These are phyloP conservation scores for Mastigias papua DNA, from an alignment of 30 jellyfish, hydroid and myxozoan species.

Conservation along the genomic window DNA sequence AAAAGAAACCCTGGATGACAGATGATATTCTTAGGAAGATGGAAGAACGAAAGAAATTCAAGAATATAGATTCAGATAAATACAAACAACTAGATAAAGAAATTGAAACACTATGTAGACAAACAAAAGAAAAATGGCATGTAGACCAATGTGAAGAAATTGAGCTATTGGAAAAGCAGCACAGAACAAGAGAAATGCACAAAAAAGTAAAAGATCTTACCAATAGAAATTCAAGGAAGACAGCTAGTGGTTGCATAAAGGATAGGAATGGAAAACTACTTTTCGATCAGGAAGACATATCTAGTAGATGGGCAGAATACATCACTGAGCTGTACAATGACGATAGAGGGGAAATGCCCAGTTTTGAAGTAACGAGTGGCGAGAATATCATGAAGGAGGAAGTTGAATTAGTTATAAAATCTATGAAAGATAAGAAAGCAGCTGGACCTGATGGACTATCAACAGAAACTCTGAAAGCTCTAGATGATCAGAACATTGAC, in stretches of 20 bases:
- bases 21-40: constrained; percentile 29
- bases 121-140: constrained; percentile 12
- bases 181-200: constrained; percentile 39
- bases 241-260: constrained; percentile 33
- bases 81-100: not conserved
- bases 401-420: constrained; percentile 17
- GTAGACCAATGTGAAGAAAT: constrained; percentile 16
- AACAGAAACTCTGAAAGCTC: constrained; percentile 17
- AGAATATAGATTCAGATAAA: constrained; percentile 1
- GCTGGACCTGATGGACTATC: constrained; percentile 13
- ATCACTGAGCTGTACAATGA: constrained; percentile 34
- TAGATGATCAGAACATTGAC: constrained; percentile 8
- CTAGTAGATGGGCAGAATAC: constrained; percentile 28
- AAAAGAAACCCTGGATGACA: constrained; percentile 27
- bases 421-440: constrained; percentile 13
- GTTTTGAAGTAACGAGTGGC: constrained; percentile 1
- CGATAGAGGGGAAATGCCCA: constrained; percentile 21
- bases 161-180: constrained; percentile 19
- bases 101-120: too few species aligned
- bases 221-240: constrained; percentile 7
- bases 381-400: constrained; percentile 13
- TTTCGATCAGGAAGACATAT: constrained; percentile 17
- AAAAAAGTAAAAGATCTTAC: constrained; percentile 30
- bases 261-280: constrained; percentile 20
- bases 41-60: constrained; percentile 22